Conservation (phyloP, 2,888 invertebrate species). For the Tetranychus truncatus region DNA sequence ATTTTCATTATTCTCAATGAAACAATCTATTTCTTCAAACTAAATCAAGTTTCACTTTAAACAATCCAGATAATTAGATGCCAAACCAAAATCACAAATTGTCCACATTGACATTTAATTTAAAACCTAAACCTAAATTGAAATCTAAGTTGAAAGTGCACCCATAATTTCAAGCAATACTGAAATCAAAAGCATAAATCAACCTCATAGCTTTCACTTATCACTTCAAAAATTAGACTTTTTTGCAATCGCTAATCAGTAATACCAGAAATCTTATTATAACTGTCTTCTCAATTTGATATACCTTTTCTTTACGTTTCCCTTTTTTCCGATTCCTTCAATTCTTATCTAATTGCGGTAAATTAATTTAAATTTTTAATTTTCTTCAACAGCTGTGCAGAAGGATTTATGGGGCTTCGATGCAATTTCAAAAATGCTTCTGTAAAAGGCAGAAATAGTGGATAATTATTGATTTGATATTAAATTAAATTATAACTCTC, state of each 20-base stretch:
- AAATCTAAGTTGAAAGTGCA: too few species aligned
- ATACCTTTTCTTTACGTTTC: not conserved
- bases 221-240: not conserved
- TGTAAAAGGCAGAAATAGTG: not conserved
- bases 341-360: not conserved
- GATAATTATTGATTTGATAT: not conserved
- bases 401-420: slow-evolving; percentile 23
- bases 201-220: too few species aligned
- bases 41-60: too few species aligned
- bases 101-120: too few species aligned
- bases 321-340: not conserved
- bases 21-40: not conserved
- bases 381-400: slow-evolving; percentile 22
- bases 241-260: not conserved
- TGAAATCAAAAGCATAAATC: too few species aligned
- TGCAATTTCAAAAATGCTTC: slow-evolving; percentile 23
- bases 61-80: too few species aligned
- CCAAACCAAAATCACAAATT: too few species aligned
- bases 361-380: slow-evolving; percentile 35
- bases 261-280: not conserved
- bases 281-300: not conserved
- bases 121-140: too few species aligned
- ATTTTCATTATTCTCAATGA: not conserved
- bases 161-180: too few species aligned
- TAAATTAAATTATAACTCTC: not conserved